Conservation (phyloP, 2,888 invertebrate genomes). For the Galerucella pusilla region DNA sequence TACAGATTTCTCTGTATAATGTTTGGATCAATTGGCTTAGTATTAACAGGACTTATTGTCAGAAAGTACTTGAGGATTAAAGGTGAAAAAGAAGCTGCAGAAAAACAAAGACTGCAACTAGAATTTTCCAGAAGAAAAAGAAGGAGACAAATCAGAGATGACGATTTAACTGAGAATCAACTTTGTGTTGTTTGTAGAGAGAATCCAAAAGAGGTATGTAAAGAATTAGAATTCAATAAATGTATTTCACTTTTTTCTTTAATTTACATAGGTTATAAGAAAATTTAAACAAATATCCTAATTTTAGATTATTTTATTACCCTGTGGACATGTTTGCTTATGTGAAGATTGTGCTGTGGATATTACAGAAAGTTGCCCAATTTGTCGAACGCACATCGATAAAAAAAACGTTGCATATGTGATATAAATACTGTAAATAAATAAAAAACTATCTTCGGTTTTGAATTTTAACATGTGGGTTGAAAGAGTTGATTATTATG, state of each 20-base stretch:
- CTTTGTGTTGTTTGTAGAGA: conserved; percentile 87
- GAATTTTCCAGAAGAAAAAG: conserved; percentile 76
- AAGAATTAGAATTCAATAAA: not conserved
- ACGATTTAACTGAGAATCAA: conserved; percentile 73
- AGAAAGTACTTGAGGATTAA: conserved; percentile 67
- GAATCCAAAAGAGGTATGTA: conserved; percentile 81
- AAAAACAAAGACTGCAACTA: conserved; percentile 70
- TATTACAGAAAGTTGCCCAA: conserved; percentile 79
- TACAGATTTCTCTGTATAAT: conserved; percentile 70
- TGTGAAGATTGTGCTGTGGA: conserved; percentile 86
- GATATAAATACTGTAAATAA: conserved; percentile 64
- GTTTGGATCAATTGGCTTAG: conserved; percentile 69
- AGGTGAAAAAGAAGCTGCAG: conserved; percentile 70
- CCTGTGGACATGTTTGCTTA: conserved; percentile 91
- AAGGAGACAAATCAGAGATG: conserved; percentile 73
- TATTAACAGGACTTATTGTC: conserved; percentile 66
- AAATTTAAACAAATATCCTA: conserved; percentile 23
- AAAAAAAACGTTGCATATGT: conserved; percentile 82
- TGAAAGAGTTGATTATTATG: not conserved
- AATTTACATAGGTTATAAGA: not conserved
- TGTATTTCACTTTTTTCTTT: not conserved
- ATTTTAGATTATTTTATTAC: conserved; percentile 80
- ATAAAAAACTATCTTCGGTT: not conserved
- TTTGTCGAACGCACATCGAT: conserved; percentile 79
- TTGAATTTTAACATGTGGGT: not conserved